Conservation (phyloP, 2,797 vertebrate species). For the Lithobates sylvaticus region DNA sequence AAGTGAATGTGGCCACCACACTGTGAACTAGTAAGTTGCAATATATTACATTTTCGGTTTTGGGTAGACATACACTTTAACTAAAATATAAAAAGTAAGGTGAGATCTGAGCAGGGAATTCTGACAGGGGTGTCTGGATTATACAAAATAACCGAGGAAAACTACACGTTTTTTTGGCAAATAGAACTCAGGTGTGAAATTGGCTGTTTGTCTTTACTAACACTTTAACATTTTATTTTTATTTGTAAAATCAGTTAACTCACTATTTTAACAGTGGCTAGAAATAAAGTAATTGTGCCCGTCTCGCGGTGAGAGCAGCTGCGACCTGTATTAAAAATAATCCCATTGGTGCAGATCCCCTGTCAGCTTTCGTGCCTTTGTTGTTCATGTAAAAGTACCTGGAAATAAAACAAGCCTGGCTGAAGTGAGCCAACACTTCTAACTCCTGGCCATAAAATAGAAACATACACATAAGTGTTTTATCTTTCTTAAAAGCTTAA, state of each 20-base stretch:
- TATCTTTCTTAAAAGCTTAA: slow-evolving; percentile 36
- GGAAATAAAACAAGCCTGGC: slow-evolving; percentile 3
- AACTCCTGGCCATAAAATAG: slow-evolving; percentile 4
- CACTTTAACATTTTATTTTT: background rate
- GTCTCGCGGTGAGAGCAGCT: slow-evolving; percentile 5
- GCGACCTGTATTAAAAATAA: slow-evolving; percentile 28
- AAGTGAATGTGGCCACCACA: too few relatives aligned
- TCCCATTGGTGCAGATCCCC: slow-evolving; percentile 19
- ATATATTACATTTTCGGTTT: too few relatives aligned
- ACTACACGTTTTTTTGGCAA: background rate
- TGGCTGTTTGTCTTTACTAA: background rate
- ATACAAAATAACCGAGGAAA: too few relatives aligned
- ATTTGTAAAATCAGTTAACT: background rate
- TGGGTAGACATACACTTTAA: too few relatives aligned
- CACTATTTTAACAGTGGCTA: background rate
- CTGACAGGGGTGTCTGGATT: too few relatives aligned
- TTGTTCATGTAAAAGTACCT: slow-evolving; percentile 14
- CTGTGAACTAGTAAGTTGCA: too few relatives aligned
- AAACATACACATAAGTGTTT: background rate
- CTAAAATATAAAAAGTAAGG: too few relatives aligned
- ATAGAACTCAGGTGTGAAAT: background rate
- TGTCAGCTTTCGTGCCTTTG: background rate
- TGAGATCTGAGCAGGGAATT: too few relatives aligned
- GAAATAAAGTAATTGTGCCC: slow-evolving; percentile 19
- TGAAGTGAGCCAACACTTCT: slow-evolving; percentile 1